phyloP scores from a whole-genome alignment of 37 sponge, comb jelly and placozoan genomes.

The Eunapius fragilis region DNA sequence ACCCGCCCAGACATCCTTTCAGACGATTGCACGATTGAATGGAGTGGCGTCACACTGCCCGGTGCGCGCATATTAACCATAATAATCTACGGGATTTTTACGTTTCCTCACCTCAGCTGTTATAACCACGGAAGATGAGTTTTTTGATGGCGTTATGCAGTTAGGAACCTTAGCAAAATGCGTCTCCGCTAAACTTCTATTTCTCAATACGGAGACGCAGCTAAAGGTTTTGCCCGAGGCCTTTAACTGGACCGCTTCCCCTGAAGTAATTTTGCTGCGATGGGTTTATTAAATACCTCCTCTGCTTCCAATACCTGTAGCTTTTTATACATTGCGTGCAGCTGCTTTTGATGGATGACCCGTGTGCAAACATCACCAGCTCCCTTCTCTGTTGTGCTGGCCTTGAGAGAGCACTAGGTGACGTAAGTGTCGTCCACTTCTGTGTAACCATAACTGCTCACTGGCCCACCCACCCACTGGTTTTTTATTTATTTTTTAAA shows the following conservation, averaged over 20 bases:
- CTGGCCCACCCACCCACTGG: neutral
- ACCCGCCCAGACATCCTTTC: neutral
- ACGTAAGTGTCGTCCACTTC: conserved; percentile 38
- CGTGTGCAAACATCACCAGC: neutral
- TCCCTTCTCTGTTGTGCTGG: conserved; percentile 50
- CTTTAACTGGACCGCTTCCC: conserved; percentile 23
- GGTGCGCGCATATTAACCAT: neutral
- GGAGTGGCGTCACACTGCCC: conserved; percentile 7
- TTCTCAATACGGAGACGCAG: neutral
- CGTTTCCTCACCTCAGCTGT: neutral
- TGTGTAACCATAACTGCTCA: neutral
- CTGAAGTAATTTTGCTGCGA: neutral
- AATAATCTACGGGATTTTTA: neutral
- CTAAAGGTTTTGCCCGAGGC: neutral
- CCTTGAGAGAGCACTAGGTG: conserved; percentile 79
- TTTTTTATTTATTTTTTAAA: neutral
- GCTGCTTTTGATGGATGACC: neutral
- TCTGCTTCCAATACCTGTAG: neutral
- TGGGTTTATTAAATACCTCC: neutral
- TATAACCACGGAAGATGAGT: neutral
- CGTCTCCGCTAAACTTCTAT: neutral
- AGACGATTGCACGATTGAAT: conserved; percentile 34
- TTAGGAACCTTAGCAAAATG: conserved; percentile 18
- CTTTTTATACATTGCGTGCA: conserved; percentile 43
- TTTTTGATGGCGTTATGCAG: conserved; percentile 10